A percentile compares a stretch with the other conserved stretches of the same genome.
phyloP scores from a whole-genome alignment of 2,797 vertebrate species.

The Echiichthys vipera region DNA sequence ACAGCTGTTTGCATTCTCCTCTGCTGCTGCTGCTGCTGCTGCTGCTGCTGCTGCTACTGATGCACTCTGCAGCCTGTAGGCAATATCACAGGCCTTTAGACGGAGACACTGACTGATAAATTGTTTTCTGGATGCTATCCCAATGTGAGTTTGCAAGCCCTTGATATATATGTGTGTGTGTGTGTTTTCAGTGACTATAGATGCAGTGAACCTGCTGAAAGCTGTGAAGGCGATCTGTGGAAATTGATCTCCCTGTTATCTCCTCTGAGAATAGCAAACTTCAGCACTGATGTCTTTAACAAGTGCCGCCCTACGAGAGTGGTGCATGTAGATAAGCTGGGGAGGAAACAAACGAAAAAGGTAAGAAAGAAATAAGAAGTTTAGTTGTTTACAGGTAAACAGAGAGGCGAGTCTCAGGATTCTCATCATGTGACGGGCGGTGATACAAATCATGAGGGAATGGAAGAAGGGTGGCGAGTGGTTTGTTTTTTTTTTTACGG shows the following conservation, averaged over 20 bases:
- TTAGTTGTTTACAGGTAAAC: conserved; percentile 22
- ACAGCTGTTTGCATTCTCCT: conserved; percentile 12
- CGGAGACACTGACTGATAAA: conserved; percentile 44
- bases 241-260: conserved; percentile 75
- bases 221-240: conserved; percentile 67
- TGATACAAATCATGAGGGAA: background rate
- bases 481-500: conserved; percentile 5
- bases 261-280: conserved; percentile 63
- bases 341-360: conserved; percentile 10
- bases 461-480: conserved; percentile 15
- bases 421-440: background rate
- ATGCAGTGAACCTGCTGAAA: conserved; percentile 47
- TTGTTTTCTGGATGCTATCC: conserved; percentile 31
- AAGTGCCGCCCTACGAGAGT: conserved; percentile 43
- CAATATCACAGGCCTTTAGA: conserved; percentile 37
- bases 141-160: conserved; percentile 12
- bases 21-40: too few relatives aligned
- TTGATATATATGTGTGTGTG: background rate
- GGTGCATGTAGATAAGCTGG: conserved; percentile 50
- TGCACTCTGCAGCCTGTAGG: conserved; percentile 26
- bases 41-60: too few relatives aligned
- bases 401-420: background rate
- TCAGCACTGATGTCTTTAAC: conserved; percentile 73
- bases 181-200: conserved; percentile 13
- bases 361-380: background rate